These are phyloP conservation scores for Oryzias dopingdopingensis DNA, from an alignment of 2,797 vertebrate species.

Conservation along the genomic window DNA sequence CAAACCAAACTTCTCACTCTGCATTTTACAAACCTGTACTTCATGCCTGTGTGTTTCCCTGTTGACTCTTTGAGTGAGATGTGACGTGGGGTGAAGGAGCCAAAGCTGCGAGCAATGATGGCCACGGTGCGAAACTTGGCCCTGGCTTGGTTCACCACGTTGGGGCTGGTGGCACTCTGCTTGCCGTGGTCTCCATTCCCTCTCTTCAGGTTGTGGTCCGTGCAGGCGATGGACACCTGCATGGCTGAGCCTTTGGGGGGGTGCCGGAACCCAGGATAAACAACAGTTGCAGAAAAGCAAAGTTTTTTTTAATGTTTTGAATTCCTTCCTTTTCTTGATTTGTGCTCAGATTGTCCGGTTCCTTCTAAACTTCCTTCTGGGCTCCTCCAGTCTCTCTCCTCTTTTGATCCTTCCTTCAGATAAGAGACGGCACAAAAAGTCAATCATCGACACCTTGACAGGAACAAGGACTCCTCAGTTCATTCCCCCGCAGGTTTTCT, in stretches of 20 bases:
- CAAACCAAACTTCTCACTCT: not conserved
- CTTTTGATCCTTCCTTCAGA: slow-evolving; percentile 22
- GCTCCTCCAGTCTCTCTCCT: slow-evolving; percentile 25
- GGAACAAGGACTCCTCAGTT: slow-evolving; percentile 40
- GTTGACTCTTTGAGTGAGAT: slow-evolving; percentile 99
- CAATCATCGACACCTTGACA: slow-evolving; percentile 41
- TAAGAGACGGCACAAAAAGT: slow-evolving; percentile 26
- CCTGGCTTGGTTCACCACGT: slow-evolving; percentile 92
- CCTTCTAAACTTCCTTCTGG: slow-evolving; percentile 15
- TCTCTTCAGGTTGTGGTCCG: slow-evolving; percentile 95
- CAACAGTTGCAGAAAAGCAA: slow-evolving; percentile 6
- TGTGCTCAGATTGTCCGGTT: slow-evolving; percentile 8
- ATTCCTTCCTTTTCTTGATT: slow-evolving; percentile 1
- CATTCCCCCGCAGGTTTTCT: slow-evolving; percentile 9
- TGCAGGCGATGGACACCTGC: slow-evolving; percentile 99
- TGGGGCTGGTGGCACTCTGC: slow-evolving; percentile 87
- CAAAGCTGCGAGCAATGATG: slow-evolving; percentile 95
- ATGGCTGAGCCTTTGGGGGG: slow-evolving; percentile 72
- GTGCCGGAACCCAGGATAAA: slow-evolving; percentile 14
- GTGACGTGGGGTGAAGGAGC: slow-evolving; percentile 93
- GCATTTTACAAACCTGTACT: slow-evolving; percentile 89
- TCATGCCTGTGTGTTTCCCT: slow-evolving; percentile 98
- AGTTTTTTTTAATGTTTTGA: slow-evolving; percentile 6
- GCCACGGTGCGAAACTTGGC: slow-evolving; percentile 98
- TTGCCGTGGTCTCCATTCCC: slow-evolving; percentile 96